These are phyloP conservation scores for Drosophila leontia DNA, from an alignment of 1,140 invertebrate genomes.

Conservation along the genomic window DNA sequence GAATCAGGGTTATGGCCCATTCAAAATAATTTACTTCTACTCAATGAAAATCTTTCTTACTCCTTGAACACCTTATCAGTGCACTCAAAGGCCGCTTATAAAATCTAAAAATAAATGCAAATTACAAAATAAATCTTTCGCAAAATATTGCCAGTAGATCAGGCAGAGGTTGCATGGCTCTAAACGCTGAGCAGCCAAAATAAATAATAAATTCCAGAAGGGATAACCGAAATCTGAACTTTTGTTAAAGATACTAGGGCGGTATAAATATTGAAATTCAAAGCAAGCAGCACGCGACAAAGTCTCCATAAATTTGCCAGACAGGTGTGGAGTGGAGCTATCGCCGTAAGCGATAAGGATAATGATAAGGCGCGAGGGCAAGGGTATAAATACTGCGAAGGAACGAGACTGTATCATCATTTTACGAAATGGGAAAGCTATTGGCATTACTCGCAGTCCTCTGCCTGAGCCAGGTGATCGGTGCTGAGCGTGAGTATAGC, in stretches of 20 bases:
- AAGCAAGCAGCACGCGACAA: constrained; percentile 16
- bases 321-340: constrained; percentile 21
- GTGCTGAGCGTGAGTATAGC: constrained; percentile 57
- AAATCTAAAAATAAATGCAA: constrained; percentile 7
- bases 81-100: background rate
- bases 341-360: constrained; percentile 20
- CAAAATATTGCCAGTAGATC: background rate
- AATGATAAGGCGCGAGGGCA: constrained; percentile 10
- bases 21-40: constrained; percentile 31
- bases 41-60: constrained; percentile 26
- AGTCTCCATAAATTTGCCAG: constrained; percentile 46
- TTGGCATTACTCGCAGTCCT: constrained; percentile 48
- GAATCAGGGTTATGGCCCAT: constrained; percentile 16
- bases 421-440: constrained; percentile 60
- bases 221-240: background rate
- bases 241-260: constrained; percentile 20
- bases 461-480: constrained; percentile 45
- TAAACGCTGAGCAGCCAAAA: background rate
- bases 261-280: constrained; percentile 32
- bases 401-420: constrained; percentile 3
- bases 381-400: constrained; percentile 46
- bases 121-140: constrained; percentile 3
- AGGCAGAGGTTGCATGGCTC: background rate
- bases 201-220: background rate
- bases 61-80: constrained; percentile 20